A percentile compares a stretch with the other conserved stretches of the same genome.
Evolutionary conservation across 1,140 invertebrate genomes (phyloP).

Genomic region (Tetraneura akinire): DNA sequence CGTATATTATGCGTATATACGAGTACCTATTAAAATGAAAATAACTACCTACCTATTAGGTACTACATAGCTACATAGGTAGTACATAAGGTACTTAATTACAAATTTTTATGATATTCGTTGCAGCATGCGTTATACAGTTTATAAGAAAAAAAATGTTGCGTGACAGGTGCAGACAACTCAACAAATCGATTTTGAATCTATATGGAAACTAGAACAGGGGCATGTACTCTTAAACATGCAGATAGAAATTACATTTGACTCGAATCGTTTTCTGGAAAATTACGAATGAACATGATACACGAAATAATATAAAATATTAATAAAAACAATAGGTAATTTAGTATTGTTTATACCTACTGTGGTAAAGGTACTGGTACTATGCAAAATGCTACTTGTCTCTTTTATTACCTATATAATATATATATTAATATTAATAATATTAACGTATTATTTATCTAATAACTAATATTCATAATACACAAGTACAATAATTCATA

Average conservation of each 20-base stretch:
- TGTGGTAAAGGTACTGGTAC: too few species aligned
- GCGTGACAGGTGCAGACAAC: constrained; percentile 33
- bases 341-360: too few species aligned
- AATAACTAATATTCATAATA: neutral
- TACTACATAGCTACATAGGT: too few species aligned
- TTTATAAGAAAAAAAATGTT: neutral
- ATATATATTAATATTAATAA: too few species aligned
- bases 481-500: too few species aligned
- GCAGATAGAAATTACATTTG: constrained; percentile 1
- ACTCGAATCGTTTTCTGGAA: constrained; percentile 1
- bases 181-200: constrained; percentile 22
- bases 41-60: too few species aligned
- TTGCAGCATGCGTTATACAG: neutral
- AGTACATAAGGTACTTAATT: too few species aligned
- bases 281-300: neutral
- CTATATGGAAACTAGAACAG: neutral
- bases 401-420: too few species aligned
- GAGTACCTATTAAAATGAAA: neutral
- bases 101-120: too few species aligned
- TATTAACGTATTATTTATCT: neutral
- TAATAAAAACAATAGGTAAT: neutral
- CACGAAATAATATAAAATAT: neutral
- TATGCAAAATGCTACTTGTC: too few species aligned
- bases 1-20: too few species aligned
- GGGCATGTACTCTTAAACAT: too few species aligned